Conservation (phyloP, 2,113 vertebrate genomes). For the Cricetomys ansorgei region DNA sequence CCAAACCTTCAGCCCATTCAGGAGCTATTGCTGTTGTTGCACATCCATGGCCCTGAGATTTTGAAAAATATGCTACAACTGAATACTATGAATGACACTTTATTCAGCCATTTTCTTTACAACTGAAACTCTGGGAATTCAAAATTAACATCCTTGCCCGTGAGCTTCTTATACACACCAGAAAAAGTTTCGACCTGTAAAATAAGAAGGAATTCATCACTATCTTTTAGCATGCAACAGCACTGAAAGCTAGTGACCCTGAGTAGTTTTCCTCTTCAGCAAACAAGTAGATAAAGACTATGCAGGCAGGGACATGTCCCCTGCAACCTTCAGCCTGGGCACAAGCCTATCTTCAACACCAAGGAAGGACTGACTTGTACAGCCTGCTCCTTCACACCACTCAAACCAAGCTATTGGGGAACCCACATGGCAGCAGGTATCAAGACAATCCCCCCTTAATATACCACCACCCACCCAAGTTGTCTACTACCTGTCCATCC, state of each 20-base stretch:
- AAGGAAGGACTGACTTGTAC: neutral
- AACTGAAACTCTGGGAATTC: slow-evolving; percentile 99
- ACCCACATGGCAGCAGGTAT: fast-evolving
- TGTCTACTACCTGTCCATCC: neutral
- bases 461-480: neutral
- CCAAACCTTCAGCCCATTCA: neutral
- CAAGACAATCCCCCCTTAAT: neutral
- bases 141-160: slow-evolving; percentile 99
- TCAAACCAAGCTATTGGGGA: neutral
- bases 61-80: neutral
- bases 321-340: slow-evolving; percentile 69
- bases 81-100: slow-evolving; percentile 85
- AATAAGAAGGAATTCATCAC: slow-evolving; percentile 59
- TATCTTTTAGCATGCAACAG: neutral
- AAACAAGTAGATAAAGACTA: slow-evolving; percentile 84
- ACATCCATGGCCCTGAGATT: fast-evolving
- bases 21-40: neutral
- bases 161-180: slow-evolving; percentile 99
- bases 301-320: slow-evolving; percentile 80
- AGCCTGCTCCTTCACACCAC: neutral
- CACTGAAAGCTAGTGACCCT: slow-evolving; percentile 59
- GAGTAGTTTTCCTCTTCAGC: slow-evolving; percentile 86
- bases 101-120: slow-evolving; percentile 95
- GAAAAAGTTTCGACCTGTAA: slow-evolving; percentile 98
- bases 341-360: slow-evolving; percentile 79